phyloP scores from a whole-genome alignment of 2,797 vertebrate genomes.

The Poeciliopsis gracilis region DNA sequence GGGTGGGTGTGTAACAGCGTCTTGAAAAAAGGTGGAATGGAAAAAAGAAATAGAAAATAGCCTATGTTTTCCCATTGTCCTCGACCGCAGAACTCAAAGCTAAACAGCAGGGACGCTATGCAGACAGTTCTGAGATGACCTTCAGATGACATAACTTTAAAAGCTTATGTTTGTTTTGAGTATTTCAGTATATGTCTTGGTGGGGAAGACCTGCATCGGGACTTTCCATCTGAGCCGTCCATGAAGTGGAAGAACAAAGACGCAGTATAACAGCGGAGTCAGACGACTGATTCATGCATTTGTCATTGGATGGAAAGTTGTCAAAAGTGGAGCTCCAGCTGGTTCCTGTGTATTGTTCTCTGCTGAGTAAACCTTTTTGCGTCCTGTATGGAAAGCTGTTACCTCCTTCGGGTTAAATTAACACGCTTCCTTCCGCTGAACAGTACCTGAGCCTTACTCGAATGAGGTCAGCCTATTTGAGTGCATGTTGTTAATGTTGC shows the following conservation, averaged over 20 bases:
- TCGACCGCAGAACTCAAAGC: slow-evolving; percentile 60
- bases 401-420: slow-evolving; percentile 46
- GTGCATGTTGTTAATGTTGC: slow-evolving; percentile 56
- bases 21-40: slow-evolving; percentile 35
- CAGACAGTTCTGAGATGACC: slow-evolving; percentile 42
- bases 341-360: slow-evolving; percentile 25
- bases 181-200: slow-evolving; percentile 21
- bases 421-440: slow-evolving; percentile 63
- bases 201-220: slow-evolving; percentile 31
- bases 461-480: slow-evolving; percentile 50
- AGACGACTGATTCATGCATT: slow-evolving; percentile 46
- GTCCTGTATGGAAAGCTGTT: slow-evolving; percentile 40
- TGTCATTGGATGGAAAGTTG: slow-evolving; percentile 32
- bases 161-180: slow-evolving; percentile 34
- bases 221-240: slow-evolving; percentile 61
- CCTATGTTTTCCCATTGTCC: slow-evolving; percentile 67
- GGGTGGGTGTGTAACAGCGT: slow-evolving; percentile 18
- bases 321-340: slow-evolving; percentile 12
- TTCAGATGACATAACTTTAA: slow-evolving; percentile 22
- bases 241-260: slow-evolving; percentile 34
- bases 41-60: slow-evolving; percentile 57
- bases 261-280: slow-evolving; percentile 1
- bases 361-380: slow-evolving; percentile 14
- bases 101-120: slow-evolving; percentile 34
- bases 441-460: slow-evolving; percentile 59